Evolutionary conservation across 1,140 invertebrate species (phyloP).

Genomic region (Aphis craccivora): DNA sequence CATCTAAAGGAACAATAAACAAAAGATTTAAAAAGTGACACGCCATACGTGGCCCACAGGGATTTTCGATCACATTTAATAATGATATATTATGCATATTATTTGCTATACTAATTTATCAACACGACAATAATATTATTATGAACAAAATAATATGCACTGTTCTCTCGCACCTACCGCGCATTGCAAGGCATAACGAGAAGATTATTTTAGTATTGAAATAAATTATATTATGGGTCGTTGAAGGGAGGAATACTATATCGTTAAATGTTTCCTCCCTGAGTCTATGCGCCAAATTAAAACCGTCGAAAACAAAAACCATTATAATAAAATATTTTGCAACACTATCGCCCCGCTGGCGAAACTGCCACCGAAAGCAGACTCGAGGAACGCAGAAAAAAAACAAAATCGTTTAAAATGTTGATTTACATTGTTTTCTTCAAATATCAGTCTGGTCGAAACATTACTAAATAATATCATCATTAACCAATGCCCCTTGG

Average conservation of each 20-base stretch:
- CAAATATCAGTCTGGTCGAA: too few species aligned
- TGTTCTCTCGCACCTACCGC: not conserved
- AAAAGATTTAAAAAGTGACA: not conserved
- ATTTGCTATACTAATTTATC: not conserved
- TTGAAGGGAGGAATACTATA: not conserved
- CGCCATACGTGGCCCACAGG: too few species aligned
- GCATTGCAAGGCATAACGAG: too few species aligned
- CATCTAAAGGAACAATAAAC: not conserved
- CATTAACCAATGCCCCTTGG: too few species aligned
- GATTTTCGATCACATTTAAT: not conserved
- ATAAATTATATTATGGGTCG: not conserved
- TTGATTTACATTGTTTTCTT: too few species aligned
- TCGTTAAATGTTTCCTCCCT: not conserved
- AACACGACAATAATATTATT: not conserved
- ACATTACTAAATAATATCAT: too few species aligned
- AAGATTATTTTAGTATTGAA: too few species aligned
- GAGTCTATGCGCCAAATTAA: not conserved
- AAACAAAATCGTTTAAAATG: too few species aligned
- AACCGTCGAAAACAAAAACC: not conserved
- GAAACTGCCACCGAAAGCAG: too few species aligned
- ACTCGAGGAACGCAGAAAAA: too few species aligned
- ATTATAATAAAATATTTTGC: too few species aligned
- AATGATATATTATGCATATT: not conserved
- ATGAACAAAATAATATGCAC: not conserved
- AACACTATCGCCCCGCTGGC: too few species aligned